Evolutionary conservation across 2,888 invertebrate species (phyloP).

Genomic region (Aphidoletes aphidimyza): DNA sequence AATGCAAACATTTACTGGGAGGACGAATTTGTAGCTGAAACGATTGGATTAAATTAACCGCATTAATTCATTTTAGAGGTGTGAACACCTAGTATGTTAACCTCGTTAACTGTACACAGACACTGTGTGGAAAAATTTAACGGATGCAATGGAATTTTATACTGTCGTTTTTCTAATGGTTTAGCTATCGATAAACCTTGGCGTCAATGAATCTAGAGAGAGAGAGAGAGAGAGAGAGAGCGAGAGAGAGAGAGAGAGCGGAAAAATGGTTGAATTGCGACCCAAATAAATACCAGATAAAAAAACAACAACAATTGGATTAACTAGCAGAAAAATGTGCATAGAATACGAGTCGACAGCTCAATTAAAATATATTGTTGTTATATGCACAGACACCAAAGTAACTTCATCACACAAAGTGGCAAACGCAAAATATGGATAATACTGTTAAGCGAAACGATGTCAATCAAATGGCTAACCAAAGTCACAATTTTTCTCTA

Average conservation of each 20-base stretch:
- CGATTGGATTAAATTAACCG: background rate
- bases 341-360: background rate
- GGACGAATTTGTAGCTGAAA: background rate
- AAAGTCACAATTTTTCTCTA: background rate
- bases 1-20: background rate
- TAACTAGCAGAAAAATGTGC: constrained; percentile 24
- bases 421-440: background rate
- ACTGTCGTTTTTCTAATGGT: background rate
- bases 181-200: background rate
- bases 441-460: background rate
- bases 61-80: constrained; percentile 29
- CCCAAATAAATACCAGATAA: background rate
- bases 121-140: background rate
- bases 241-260: background rate
- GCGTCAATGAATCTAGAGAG: background rate
- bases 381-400: background rate
- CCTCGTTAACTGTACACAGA: background rate
- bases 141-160: constrained; percentile 9
- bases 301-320: constrained; percentile 27
- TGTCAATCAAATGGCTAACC: background rate
- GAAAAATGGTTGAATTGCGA: background rate
- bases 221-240: too few relatives aligned
- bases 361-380: background rate
- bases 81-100: background rate
- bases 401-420: background rate